Percentiles rank a stretch among this genome's conserved stretches.
These are phyloP conservation scores for Cordylochernes scorpioides DNA, from an alignment of 2,888 invertebrate species.

Conservation along the genomic window DNA sequence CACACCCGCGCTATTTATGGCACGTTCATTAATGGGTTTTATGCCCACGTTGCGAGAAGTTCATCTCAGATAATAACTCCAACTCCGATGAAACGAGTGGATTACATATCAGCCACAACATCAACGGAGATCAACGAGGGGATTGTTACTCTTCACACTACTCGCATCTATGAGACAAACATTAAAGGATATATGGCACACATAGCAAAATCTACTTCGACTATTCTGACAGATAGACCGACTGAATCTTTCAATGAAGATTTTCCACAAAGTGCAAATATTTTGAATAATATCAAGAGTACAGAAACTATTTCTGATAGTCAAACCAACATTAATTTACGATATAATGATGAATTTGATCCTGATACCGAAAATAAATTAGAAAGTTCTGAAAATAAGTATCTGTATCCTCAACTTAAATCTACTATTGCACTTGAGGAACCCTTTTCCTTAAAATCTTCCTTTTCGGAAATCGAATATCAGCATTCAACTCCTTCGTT, in stretches of 20 bases:
- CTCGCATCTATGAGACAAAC: slow-evolving; percentile 13
- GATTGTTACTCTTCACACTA: slow-evolving; percentile 11
- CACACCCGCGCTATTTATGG: slow-evolving; percentile 11
- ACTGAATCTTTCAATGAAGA: no score
- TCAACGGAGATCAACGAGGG: slow-evolving; percentile 11
- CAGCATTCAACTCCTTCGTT: no score
- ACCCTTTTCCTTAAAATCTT: no score
- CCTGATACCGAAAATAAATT: no score
- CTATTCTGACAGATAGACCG: slow-evolving; percentile 4
- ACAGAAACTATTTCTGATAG: not conserved
- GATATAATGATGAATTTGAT: no score
- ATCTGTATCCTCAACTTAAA: no score
- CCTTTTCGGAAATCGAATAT: no score
- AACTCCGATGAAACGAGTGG: slow-evolving; percentile 5
- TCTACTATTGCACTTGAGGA: no score
- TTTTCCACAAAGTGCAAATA: no score
- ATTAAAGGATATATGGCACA: slow-evolving; percentile 13
- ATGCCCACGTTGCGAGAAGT: slow-evolving; percentile 13
- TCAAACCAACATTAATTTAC: no score
- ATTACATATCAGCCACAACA: slow-evolving; percentile 9
- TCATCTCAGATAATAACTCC: slow-evolving; percentile 11
- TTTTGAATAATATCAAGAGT: slow-evolving; percentile 4
- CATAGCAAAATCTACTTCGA: slow-evolving; percentile 8
- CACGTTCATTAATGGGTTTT: slow-evolving; percentile 12
- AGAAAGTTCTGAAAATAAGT: no score